phyloP scores from a whole-genome alignment of 2,888 invertebrate species.

The Troglohyphantes excavatus region DNA sequence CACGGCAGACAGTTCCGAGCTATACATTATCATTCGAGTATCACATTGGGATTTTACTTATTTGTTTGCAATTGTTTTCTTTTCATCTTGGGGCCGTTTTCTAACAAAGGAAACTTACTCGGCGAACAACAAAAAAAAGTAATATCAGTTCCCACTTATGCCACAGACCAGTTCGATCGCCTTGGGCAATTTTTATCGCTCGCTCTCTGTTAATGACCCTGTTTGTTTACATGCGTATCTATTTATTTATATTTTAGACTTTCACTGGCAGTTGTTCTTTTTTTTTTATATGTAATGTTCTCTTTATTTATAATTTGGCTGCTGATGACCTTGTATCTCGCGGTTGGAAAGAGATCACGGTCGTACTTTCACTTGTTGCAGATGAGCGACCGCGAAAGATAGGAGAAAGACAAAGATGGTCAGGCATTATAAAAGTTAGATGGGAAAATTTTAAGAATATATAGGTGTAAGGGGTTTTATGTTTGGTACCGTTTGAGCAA shows the following conservation, averaged over 20 bases:
- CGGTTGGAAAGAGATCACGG: background rate
- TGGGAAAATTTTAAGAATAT: too few relatives aligned
- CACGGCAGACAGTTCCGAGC: conserved; percentile 7
- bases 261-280: background rate
- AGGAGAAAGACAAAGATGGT: too few relatives aligned
- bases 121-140: background rate
- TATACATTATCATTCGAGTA: conserved; percentile 42
- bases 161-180: conserved; percentile 1
- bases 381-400: too few relatives aligned
- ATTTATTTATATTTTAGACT: conserved; percentile 9
- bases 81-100: background rate
- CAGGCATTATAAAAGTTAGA: too few relatives aligned
- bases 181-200: background rate
- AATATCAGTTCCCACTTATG: background rate
- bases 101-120: background rate
- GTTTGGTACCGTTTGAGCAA: too few relatives aligned
- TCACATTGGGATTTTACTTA: conserved; percentile 18
- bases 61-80: background rate
- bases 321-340: background rate
- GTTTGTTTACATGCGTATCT: conserved; percentile 9
- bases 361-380: conserved; percentile 5
- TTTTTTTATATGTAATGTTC: background rate
- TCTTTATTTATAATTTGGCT: background rate
- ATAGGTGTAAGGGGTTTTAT: too few relatives aligned
- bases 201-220: conserved; percentile 1